Conservation (phyloP, 1,140 invertebrate genomes). For the Drosophila orosa region DNA sequence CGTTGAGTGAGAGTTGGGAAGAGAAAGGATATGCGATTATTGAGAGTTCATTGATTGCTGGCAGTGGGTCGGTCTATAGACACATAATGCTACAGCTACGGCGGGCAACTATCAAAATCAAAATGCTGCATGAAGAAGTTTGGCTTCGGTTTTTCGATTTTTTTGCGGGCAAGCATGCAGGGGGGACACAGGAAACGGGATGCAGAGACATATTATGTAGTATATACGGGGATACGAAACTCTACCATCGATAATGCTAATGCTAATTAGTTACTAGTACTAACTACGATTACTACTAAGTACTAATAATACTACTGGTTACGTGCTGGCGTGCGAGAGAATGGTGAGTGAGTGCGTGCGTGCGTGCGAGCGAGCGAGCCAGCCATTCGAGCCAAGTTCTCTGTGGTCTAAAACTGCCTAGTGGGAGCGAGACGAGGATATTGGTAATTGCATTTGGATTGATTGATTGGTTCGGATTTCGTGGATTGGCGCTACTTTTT, state of each 20-base stretch:
- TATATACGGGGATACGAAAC: constrained; percentile 18
- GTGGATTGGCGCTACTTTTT: constrained; percentile 23
- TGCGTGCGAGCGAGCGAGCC: constrained; percentile 58
- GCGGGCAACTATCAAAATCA: constrained; percentile 69
- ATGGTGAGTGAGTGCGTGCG: constrained; percentile 51
- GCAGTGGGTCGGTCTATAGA: constrained; percentile 31
- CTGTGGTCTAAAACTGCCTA: constrained; percentile 33
- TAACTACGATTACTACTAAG: not conserved
- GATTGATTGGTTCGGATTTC: constrained; percentile 24
- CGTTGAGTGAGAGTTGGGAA: constrained; percentile 48
- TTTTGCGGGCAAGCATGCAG: constrained; percentile 27
- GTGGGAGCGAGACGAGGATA: constrained; percentile 46
- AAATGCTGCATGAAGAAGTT: constrained; percentile 53
- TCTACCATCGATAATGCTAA: constrained; percentile 25
- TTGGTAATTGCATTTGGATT: constrained; percentile 31
- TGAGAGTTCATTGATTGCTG: constrained; percentile 21
- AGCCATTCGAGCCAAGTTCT: constrained; percentile 56
- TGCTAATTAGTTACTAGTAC: constrained; percentile 26
- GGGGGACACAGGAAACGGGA: constrained; percentile 20
- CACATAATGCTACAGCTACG: constrained; percentile 44
- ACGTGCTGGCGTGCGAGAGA: constrained; percentile 42
- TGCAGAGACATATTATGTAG: constrained; percentile 48
- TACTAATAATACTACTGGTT: constrained; percentile 9
- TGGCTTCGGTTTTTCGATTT: constrained; percentile 4
- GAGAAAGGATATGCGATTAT: constrained; percentile 34